Percentiles rank a stretch among this genome's conserved stretches.
Evolutionary conservation across 2,797 vertebrate genomes (phyloP).

Genomic region (Sebastolobus alascanus): DNA sequence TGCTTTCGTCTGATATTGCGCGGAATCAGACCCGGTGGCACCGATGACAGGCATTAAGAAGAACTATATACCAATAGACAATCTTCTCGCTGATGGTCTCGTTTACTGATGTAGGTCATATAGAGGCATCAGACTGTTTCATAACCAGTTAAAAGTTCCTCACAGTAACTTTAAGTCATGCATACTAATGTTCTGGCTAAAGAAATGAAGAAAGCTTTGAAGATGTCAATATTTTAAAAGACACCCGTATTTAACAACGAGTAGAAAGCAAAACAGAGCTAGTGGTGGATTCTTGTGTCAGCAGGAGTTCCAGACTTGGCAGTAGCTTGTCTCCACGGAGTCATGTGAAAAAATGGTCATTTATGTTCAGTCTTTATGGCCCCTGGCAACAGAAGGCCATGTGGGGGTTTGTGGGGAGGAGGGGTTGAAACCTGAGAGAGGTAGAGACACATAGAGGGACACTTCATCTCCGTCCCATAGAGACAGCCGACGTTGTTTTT

Average conservation of each 20-base stretch:
- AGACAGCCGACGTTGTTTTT: conserved; percentile 65
- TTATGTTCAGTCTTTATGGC: conserved; percentile 46
- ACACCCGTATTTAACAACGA: background rate
- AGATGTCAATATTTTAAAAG: background rate
- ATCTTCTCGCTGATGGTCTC: background rate
- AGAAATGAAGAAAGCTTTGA: background rate
- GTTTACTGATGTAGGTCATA: background rate
- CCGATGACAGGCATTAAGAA: background rate
- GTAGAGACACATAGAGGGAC: background rate
- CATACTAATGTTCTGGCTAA: background rate
- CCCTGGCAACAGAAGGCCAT: conserved; percentile 26
- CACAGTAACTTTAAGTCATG: background rate
- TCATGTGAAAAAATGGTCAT: conserved; percentile 32
- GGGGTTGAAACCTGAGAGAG: conserved; percentile 43
- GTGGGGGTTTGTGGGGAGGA: conserved; percentile 21
- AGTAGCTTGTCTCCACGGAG: conserved; percentile 47
- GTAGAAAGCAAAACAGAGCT: background rate
- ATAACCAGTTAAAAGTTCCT: background rate
- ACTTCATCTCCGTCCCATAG: conserved; percentile 40
- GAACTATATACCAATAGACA: background rate
- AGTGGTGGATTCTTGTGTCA: background rate
- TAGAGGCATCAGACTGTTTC: background rate
- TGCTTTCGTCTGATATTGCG: background rate
- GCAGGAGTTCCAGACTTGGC: conserved; percentile 33
- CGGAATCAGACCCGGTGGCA: background rate